Evolutionary conservation across 2,888 invertebrate genomes (phyloP).

Genomic region (Deilephila elpenor): DNA sequence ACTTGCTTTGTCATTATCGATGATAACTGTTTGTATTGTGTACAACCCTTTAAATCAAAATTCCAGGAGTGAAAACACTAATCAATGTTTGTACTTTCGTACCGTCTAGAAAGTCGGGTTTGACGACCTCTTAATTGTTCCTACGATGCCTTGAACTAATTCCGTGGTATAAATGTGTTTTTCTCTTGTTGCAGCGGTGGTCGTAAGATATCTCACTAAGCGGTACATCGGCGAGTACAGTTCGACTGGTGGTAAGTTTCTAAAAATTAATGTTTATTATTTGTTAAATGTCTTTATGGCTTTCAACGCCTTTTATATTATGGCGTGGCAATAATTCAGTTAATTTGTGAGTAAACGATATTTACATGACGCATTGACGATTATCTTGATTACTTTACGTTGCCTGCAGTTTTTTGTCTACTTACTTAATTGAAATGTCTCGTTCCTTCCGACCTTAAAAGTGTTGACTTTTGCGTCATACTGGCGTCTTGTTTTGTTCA

Average conservation of each 20-base stretch:
- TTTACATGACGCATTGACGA: slow-evolving; percentile 7
- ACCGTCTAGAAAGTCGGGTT: slow-evolving; percentile 75
- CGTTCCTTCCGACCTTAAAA: slow-evolving; percentile 68
- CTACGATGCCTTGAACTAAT: slow-evolving; percentile 48
- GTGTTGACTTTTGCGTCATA: slow-evolving; percentile 53
- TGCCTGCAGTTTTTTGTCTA: slow-evolving; percentile 26
- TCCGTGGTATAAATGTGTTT: slow-evolving; percentile 48
- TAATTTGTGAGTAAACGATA: slow-evolving; percentile 22
- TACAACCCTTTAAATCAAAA: slow-evolving; percentile 63
- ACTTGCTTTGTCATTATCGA: slow-evolving; percentile 75
- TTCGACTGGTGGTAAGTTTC: slow-evolving; percentile 89
- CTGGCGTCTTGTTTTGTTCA: slow-evolving; percentile 41
- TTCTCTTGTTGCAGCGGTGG: slow-evolving; percentile 88
- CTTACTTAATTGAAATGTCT: slow-evolving; percentile 35
- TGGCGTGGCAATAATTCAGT: slow-evolving; percentile 20
- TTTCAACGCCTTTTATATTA: slow-evolving; percentile 20
- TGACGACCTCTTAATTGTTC: slow-evolving; percentile 69
- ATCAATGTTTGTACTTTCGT: slow-evolving; percentile 64
- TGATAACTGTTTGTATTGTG: slow-evolving; percentile 77
- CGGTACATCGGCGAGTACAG: slow-evolving; percentile 93
- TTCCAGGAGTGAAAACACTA: slow-evolving; percentile 78
- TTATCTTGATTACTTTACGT: slow-evolving; percentile 43
- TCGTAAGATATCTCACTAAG: slow-evolving; percentile 91
- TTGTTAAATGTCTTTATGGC: slow-evolving; percentile 4
- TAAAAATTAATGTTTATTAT: slow-evolving; percentile 28